These are phyloP conservation scores for Tachina fera DNA, from an alignment of 2,888 invertebrate species.

Conservation along the genomic window DNA sequence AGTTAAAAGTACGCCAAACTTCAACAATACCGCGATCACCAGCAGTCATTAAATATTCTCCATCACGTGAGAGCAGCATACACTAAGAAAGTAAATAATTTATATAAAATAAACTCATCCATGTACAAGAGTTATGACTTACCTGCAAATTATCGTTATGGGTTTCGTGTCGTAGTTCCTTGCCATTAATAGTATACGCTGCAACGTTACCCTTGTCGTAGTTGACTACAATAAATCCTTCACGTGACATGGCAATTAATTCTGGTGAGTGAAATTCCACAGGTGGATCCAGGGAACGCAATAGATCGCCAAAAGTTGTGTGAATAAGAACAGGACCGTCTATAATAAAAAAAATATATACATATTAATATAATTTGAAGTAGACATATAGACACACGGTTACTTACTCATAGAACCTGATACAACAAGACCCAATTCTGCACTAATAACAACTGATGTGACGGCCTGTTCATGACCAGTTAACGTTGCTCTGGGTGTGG, in stretches of 20 bases:
- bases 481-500: constrained; percentile 97
- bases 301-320: constrained; percentile 97
- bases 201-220: constrained; percentile 96
- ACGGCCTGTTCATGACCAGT: constrained; percentile 99
- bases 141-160: constrained; percentile 98
- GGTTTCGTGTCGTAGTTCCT: constrained; percentile 93
- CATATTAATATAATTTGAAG: too few species aligned
- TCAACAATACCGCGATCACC: constrained; percentile 98
- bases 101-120: not conserved
- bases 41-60: constrained; percentile 99
- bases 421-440: constrained; percentile 98
- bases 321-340: constrained; percentile 98
- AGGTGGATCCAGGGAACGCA: constrained; percentile 94
- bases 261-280: constrained; percentile 90
- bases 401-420: constrained; percentile 91
- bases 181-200: constrained; percentile 97
- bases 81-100: constrained; percentile 85
- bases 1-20: constrained; percentile 98
- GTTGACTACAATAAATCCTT: constrained; percentile 97
- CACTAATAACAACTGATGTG: constrained; percentile 97
- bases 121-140: constrained; percentile 67
- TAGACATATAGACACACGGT: not conserved
- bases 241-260: constrained; percentile 96
- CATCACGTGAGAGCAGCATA: constrained; percentile 96
- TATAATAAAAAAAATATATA: constrained; percentile 78